Conservation (phyloP, 2,113 vertebrate genomes). For the Corythornis vintsioides region DNA sequence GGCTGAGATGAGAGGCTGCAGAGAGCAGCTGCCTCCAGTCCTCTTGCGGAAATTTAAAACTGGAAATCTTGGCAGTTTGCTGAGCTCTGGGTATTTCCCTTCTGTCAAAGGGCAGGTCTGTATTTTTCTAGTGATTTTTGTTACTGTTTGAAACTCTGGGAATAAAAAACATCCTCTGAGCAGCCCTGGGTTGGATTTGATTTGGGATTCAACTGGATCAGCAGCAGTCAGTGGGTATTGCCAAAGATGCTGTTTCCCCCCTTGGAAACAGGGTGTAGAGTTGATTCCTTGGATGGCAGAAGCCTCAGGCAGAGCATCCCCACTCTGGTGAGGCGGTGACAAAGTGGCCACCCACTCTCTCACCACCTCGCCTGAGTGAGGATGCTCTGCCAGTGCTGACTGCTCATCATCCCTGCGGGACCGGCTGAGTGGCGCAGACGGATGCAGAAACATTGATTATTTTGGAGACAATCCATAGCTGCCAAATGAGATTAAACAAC, state of each 20-base stretch:
- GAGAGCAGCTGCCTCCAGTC: not conserved
- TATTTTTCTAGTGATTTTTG: not conserved
- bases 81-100: not conserved
- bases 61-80: not conserved
- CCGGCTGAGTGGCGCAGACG: not conserved
- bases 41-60: not conserved
- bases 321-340: not conserved
- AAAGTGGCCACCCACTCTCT: not conserved
- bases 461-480: constrained; percentile 34
- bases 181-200: not conserved
- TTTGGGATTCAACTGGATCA: not conserved
- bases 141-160: not conserved
- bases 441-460: constrained; percentile 15
- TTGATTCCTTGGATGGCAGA: not conserved
- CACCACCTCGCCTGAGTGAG: not conserved
- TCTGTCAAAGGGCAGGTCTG: not conserved
- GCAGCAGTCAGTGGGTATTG: not conserved
- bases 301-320: not conserved
- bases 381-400: not conserved
- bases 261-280: not conserved
- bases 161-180: not conserved
- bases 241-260: not conserved
- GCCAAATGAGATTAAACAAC: constrained; percentile 36
- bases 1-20: not conserved
- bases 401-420: not conserved